These are phyloP conservation scores for Lanius collurio DNA, from an alignment of 2,113 vertebrate genomes.

Conservation along the genomic window DNA sequence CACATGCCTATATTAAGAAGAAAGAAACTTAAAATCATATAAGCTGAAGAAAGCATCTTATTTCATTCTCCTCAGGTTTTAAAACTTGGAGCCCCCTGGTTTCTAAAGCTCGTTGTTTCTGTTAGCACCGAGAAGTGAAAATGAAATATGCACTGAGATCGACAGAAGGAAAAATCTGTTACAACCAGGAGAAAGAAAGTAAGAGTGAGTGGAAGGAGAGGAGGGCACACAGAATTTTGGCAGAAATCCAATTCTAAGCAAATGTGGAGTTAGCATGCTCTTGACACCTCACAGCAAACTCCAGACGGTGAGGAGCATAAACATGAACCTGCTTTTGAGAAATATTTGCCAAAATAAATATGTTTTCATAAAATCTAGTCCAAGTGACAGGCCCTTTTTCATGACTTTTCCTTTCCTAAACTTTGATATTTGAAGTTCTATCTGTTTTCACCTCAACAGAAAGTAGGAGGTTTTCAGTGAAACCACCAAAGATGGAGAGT, in stretches of 20 bases:
- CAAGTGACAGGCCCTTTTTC: not conserved
- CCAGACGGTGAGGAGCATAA: not conserved
- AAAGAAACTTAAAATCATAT: not conserved
- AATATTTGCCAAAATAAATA: slow-evolving; percentile 29
- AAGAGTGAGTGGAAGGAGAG: not conserved
- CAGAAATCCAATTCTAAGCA: not conserved
- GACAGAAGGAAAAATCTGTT: not conserved
- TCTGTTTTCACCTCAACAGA: not conserved
- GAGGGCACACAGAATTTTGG: not conserved
- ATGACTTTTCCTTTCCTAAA: not conserved
- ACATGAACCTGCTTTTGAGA: slow-evolving; percentile 12
- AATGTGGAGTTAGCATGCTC: not conserved
- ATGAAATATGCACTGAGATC: not conserved
- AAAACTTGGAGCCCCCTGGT: not conserved
- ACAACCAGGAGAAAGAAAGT: not conserved
- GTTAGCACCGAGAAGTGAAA: not conserved
- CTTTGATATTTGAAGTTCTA: not conserved
- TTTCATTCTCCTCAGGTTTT: not conserved
- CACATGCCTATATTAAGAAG: not conserved
- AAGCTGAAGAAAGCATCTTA: not conserved
- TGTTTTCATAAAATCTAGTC: not conserved
- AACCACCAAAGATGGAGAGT: not conserved
- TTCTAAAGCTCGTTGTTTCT: not conserved
- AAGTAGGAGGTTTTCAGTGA: not conserved
- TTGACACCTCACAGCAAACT: slow-evolving; percentile 19